Evolutionary conservation across 2,797 vertebrate species (phyloP).

Genomic region (Chaetodon trifasciatus): DNA sequence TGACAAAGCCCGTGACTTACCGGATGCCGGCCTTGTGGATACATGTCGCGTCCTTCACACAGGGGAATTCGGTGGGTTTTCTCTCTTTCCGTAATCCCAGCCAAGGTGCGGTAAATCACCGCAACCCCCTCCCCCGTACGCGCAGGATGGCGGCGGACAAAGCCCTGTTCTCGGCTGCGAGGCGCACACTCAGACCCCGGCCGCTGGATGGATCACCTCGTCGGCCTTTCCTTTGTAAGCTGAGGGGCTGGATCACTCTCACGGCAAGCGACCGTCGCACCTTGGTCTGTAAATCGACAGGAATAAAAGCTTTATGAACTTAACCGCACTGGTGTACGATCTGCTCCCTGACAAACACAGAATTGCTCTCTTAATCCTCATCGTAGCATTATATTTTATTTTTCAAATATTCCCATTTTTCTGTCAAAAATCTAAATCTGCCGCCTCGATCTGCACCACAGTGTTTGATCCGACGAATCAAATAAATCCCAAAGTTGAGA

Average conservation of each 20-base stretch:
- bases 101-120: conserved; percentile 82
- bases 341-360: conserved; percentile 2
- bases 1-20: conserved; percentile 84
- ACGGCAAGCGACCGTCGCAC: not conserved
- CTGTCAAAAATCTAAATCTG: not conserved
- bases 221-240: conserved; percentile 60
- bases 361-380: not conserved
- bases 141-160: conserved; percentile 85
- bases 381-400: not conserved
- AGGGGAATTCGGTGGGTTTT: conserved; percentile 69
- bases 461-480: conserved; percentile 22
- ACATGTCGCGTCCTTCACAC: conserved; percentile 87
- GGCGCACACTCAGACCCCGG: conserved; percentile 66
- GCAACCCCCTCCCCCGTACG: conserved; percentile 77
- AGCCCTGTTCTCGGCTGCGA: conserved; percentile 74
- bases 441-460: conserved; percentile 14
- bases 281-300: conserved; percentile 9
- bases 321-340: not conserved
- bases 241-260: conserved; percentile 39
- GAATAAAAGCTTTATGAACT: conserved; percentile 37
- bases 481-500: conserved; percentile 68
- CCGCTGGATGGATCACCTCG: conserved; percentile 63
- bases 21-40: conserved; percentile 97
- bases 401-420: not conserved
- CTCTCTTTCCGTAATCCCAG: conserved; percentile 72